A percentile compares a stretch with the other conserved stretches of the same genome.
Conservation (phyloP, 2,888 invertebrate species). For the Leucophora obtusa region DNA sequence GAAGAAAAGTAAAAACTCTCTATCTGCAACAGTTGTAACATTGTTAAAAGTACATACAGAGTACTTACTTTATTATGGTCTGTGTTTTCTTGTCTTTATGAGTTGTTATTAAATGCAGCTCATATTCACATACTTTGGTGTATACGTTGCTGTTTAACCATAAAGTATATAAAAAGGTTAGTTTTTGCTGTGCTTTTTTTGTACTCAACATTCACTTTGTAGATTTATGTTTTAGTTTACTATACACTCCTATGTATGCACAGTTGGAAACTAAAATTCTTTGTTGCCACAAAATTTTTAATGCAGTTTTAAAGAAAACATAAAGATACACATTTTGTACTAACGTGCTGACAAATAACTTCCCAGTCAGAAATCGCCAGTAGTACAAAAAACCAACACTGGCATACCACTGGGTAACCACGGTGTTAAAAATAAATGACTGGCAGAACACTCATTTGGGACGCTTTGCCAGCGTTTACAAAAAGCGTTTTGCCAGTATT, state of each 20-base stretch:
- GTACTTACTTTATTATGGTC: not conserved
- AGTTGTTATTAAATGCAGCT: not conserved
- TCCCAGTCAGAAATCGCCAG: too few species aligned
- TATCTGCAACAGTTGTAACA: constrained; percentile 1
- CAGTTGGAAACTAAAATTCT: too few species aligned
- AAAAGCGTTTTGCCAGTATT: too few species aligned
- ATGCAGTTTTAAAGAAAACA: not conserved
- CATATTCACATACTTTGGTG: not conserved
- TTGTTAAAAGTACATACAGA: not conserved
- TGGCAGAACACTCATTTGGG: too few species aligned
- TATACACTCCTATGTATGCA: not conserved
- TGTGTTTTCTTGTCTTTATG: not conserved
- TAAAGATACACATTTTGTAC: too few species aligned
- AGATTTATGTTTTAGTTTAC: not conserved
- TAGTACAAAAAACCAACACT: too few species aligned
- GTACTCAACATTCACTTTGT: not conserved
- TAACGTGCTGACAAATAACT: too few species aligned
- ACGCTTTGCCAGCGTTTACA: too few species aligned
- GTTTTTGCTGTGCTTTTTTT: not conserved
- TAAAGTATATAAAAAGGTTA: not conserved
- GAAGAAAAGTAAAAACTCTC: not conserved
- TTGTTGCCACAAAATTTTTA: not conserved
- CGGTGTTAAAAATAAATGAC: too few species aligned
- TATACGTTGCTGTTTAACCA: not conserved
- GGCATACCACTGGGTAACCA: too few species aligned